Percentiles rank a stretch among this genome's conserved stretches.
These are phyloP conservation scores for Andrena camellia DNA, from an alignment of 2,888 invertebrate species.

Conservation along the genomic window DNA sequence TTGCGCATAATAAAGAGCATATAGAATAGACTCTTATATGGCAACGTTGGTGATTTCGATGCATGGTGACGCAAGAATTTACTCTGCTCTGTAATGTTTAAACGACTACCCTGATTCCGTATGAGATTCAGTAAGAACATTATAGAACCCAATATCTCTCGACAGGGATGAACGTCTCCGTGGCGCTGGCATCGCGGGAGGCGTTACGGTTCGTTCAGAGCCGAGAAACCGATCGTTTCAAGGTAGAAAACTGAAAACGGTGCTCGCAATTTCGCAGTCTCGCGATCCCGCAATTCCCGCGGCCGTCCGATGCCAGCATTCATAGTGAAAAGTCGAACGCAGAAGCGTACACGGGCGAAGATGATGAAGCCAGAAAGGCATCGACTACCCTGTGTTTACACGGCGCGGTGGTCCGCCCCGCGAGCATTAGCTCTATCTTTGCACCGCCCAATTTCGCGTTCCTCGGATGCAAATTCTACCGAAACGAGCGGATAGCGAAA, in stretches of 20 bases:
- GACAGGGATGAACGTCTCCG: too few species aligned
- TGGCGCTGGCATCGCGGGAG: not conserved
- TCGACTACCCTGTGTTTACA: slow-evolving; percentile 82
- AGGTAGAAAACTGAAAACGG: slow-evolving; percentile 15
- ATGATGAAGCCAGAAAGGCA: slow-evolving; percentile 77
- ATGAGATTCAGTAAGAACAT: too few species aligned
- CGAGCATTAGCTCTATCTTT: slow-evolving; percentile 78
- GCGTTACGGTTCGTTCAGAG: not conserved
- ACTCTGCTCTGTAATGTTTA: not conserved
- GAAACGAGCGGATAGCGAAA: slow-evolving; percentile 79
- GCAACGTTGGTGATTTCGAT: slow-evolving; percentile 1
- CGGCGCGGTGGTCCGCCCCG: slow-evolving; percentile 72
- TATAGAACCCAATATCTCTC: too few species aligned
- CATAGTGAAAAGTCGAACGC: slow-evolving; percentile 71
- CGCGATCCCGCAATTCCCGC: slow-evolving; percentile 40
- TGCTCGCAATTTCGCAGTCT: slow-evolving; percentile 36
- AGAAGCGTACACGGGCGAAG: slow-evolving; percentile 55
- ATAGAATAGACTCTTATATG: not conserved
- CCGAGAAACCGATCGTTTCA: not conserved
- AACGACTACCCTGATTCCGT: not conserved
- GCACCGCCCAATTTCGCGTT: slow-evolving; percentile 78
- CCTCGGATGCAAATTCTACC: slow-evolving; percentile 80
- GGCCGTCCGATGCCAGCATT: slow-evolving; percentile 19
- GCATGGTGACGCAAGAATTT: not conserved
- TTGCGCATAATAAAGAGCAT: not conserved